Evolutionary conservation across 1,140 invertebrate species (phyloP).

Genomic region (Platorchestia sp.): DNA sequence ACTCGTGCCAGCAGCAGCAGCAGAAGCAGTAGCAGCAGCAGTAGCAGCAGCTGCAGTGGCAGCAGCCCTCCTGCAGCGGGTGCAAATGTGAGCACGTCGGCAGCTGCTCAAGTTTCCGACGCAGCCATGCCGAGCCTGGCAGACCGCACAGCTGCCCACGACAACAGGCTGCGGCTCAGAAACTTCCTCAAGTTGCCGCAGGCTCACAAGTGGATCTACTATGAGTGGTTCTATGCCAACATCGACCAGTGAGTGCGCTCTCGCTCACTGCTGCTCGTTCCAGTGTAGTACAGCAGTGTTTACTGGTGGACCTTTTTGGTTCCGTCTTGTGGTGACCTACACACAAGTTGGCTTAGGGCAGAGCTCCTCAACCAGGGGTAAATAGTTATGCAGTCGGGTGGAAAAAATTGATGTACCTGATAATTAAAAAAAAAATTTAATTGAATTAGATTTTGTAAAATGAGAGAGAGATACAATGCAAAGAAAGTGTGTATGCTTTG

Average conservation of each 20-base stretch:
- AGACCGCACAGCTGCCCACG: constrained; percentile 83
- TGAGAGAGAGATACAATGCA: too few relatives aligned
- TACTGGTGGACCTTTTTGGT: too few relatives aligned
- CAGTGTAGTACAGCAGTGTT: too few relatives aligned
- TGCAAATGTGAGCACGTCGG: not conserved
- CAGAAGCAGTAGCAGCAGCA: constrained; percentile 1
- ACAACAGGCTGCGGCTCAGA: constrained; percentile 89
- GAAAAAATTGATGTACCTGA: too few relatives aligned
- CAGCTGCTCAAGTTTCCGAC: not conserved
- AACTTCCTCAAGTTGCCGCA: constrained; percentile 98
- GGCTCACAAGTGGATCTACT: constrained; percentile 99
- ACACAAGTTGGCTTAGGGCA: too few relatives aligned
- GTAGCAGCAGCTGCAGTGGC: not conserved
- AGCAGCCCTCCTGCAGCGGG: not conserved
- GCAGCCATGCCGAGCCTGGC: constrained; percentile 59
- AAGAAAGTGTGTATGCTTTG: too few relatives aligned
- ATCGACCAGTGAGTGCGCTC: constrained; percentile 82
- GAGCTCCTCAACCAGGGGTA: too few relatives aligned
- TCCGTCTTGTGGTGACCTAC: too few relatives aligned
- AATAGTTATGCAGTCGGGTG: too few relatives aligned
- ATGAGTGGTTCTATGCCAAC: constrained; percentile 99
- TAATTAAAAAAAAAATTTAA: too few relatives aligned
- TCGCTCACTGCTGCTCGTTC: not conserved
- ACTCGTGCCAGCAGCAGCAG: not conserved
- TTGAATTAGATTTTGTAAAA: too few relatives aligned